Base-by-base conservation (phyloP, 2,888 invertebrate genomes). In the Erannis defoliaria region DNA sequence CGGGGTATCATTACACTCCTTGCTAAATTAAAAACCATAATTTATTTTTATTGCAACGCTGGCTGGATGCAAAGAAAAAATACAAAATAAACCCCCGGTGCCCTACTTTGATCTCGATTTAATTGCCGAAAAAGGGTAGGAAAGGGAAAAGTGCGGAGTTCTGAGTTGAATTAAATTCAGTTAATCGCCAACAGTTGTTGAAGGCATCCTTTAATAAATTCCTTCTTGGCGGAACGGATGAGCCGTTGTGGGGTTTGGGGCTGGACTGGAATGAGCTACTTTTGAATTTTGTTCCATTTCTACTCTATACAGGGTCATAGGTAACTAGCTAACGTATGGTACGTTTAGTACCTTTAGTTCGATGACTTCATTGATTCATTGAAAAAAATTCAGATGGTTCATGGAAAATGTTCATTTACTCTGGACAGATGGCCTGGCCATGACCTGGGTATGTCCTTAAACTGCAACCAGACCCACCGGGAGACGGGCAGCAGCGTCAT, bases 11-110 rank as follows among this genome's bases (percentile, higher is more conserved):
- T 64, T 62, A 65, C 51, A 63, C 49, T 59, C 42, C 51, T 42
- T 54, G 69, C 81, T 75, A 85, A 88, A 89, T 88, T 89, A 88
- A 89, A 89, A 88, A 84, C 83, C 84, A 88, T 89, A 86, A 88
- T 87, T 88, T 89, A 87, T 85, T 85, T 88, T 87, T 86, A 88
- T 86, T 80, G 82, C 84, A 73, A 76, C 74, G 74, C 76, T 78
- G 77, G 29, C 12, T 77, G 72, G 74, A 75, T 76, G 72, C 70
- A 75, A 72, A 73, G 68, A 68, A 73, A 73, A 80, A 76, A 74
- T 74, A 77, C 78, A 77, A 74, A 73, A 61, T 73, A 74, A 76
- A 76, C 68, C 74, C 70, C 72, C 67, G 62, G 67, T 64, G 69
- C 70, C 71, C 69, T 73, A 72, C 78, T 77, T 76, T 85, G 85